Percentiles rank a stretch among this genome's conserved stretches.
Evolutionary conservation across 1,140 invertebrate genomes (phyloP).

Genomic region (Cheumatopsyche charites): DNA sequence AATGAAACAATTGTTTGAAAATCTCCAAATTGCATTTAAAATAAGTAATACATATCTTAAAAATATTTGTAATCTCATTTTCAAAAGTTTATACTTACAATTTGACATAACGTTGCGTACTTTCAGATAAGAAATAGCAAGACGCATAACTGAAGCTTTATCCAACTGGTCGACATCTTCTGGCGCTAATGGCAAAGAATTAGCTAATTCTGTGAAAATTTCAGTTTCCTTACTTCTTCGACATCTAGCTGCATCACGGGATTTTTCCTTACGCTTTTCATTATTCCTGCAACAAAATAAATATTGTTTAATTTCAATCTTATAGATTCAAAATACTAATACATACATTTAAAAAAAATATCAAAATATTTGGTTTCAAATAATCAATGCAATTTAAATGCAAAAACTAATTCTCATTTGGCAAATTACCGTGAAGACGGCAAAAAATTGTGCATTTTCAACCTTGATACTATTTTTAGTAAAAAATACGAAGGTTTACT

Average conservation of each 20-base stretch:
- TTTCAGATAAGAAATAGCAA: conserved; percentile 90
- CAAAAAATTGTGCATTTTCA: no score
- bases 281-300: conserved; percentile 78
- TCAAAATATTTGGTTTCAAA: no score
- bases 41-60: no score
- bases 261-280: conserved; percentile 97
- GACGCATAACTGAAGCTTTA: conserved; percentile 93
- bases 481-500: no score
- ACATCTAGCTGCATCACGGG: conserved; percentile 90
- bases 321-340: no score
- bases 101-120: conserved; percentile 81
- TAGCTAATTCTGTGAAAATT: conserved; percentile 88
- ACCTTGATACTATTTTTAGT: no score
- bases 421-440: no score
- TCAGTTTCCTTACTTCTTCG: conserved; percentile 92
- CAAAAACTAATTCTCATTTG: no score
- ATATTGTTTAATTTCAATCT: no score
- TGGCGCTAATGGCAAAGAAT: conserved; percentile 77
- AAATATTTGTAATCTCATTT: no score
- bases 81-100: conserved; percentile 65
- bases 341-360: not conserved
- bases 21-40: not conserved
- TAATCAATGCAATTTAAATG: no score
- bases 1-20: conserved; percentile 30
- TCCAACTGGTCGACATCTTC: conserved; percentile 85